Percentiles rank a stretch among this genome's conserved stretches.
These are phyloP conservation scores for Myotis davidii DNA, from an alignment of 2,113 vertebrate species.

Conservation along the genomic window DNA sequence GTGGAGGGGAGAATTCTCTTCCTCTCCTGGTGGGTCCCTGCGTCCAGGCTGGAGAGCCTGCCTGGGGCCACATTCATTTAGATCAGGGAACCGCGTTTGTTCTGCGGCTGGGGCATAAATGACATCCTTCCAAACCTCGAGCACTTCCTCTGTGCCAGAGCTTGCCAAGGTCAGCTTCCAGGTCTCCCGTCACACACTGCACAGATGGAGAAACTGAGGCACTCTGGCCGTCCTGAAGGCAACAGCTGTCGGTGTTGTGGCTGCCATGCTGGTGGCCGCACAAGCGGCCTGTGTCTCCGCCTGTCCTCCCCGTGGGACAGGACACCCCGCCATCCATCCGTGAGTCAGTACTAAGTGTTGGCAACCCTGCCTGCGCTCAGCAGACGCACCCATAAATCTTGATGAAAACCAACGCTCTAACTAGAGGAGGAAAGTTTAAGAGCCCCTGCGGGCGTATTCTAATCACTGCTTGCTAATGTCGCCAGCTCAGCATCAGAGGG, in stretches of 20 bases:
- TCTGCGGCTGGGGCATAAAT: background rate
- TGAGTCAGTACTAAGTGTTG: constrained; percentile 55
- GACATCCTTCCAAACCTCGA: background rate
- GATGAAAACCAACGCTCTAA: constrained; percentile 83
- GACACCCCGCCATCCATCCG: background rate
- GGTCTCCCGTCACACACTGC: background rate
- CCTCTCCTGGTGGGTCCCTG: background rate
- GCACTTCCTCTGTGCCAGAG: background rate
- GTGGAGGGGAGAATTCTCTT: background rate
- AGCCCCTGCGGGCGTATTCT: constrained; percentile 85
- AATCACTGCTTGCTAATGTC: constrained; percentile 84
- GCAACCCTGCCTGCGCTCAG: constrained; percentile 74
- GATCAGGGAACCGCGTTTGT: background rate
- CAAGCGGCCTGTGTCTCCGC: background rate
- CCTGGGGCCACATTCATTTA: background rate
- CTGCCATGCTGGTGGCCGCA: background rate
- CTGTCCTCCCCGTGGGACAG: background rate
- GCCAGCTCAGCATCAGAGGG: constrained; percentile 78
- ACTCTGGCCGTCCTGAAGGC: background rate
- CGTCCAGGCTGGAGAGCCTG: background rate
- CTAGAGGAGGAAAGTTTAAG: constrained; percentile 83
- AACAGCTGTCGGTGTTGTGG: rapidly evolving
- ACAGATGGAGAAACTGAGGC: background rate
- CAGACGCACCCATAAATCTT: constrained; percentile 84
- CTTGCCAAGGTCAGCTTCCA: too few relatives aligned